Evolutionary conservation across 2,113 vertebrate species (phyloP).

Genomic region (Casuarius casuarius): DNA sequence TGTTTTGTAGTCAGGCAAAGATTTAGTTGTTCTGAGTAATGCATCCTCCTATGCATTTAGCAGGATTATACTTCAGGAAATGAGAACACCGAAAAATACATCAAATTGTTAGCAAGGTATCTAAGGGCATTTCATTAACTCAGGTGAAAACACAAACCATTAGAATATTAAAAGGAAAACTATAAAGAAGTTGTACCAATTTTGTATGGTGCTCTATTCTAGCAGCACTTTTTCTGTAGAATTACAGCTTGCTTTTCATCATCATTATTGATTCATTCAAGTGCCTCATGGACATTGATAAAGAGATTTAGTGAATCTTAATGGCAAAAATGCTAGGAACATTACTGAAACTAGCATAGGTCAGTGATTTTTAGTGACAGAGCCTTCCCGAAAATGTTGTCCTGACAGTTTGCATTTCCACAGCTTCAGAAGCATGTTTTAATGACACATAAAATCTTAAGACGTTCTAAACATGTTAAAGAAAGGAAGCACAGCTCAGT

Average conservation of each 20-base stretch:
- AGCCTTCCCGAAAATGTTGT: neutral
- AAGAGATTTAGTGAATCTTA: conserved; percentile 21
- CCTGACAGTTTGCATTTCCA: neutral
- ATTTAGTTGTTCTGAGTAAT: neutral
- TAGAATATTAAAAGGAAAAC: conserved; percentile 11
- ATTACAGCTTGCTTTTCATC: conserved; percentile 22
- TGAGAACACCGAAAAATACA: neutral
- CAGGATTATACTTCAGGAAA: neutral
- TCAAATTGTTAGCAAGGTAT: conserved; percentile 7
- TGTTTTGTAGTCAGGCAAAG: neutral
- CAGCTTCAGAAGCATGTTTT: neutral
- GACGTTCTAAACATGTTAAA: neutral
- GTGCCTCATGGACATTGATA: conserved; percentile 52
- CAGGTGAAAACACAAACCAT: neutral
- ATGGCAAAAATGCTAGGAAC: neutral
- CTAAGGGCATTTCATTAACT: conserved; percentile 7
- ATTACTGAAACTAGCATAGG: neutral
- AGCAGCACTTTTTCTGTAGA: neutral
- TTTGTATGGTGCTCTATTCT: conserved; percentile 31
- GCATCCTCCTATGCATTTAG: neutral
- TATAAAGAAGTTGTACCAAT: neutral
- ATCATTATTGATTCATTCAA: conserved; percentile 65
- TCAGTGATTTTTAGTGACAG: neutral
- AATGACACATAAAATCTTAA: neutral
- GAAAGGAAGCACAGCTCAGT: neutral